These are phyloP conservation scores for Sebastes matsubarae DNA, from an alignment of 2,797 vertebrate genomes.

Conservation along the genomic window DNA sequence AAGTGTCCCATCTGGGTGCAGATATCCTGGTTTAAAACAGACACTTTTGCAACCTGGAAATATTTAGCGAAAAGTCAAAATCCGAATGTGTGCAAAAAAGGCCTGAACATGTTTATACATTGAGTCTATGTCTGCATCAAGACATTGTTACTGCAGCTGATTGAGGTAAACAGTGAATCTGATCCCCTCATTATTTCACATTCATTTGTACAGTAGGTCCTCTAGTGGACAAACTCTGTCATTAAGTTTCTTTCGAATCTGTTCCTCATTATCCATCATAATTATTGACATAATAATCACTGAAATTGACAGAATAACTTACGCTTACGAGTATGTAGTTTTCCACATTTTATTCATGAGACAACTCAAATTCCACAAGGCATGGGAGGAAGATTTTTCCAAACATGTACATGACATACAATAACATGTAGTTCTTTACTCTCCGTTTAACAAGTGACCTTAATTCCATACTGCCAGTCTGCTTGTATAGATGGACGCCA, in stretches of 20 bases:
- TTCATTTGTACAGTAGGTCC: slow-evolving; percentile 48
- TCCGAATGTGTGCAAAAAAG: not conserved
- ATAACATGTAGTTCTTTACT: not conserved
- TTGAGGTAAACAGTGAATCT: not conserved
- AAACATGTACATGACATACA: no score
- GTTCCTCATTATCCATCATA: not conserved
- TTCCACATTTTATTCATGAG: slow-evolving; percentile 16
- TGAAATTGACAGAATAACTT: not conserved
- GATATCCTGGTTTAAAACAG: not conserved
- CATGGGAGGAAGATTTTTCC: not conserved
- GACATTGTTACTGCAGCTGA: not conserved
- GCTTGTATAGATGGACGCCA: not conserved
- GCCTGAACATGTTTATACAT: not conserved
- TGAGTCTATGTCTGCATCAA: not conserved
- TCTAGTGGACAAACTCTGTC: slow-evolving; percentile 56
- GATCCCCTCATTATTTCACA: not conserved
- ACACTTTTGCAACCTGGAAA: not conserved
- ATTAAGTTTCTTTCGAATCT: not conserved
- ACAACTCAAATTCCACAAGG: not conserved
- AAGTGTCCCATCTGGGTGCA: not conserved
- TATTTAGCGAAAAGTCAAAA: not conserved
- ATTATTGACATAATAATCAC: not conserved
- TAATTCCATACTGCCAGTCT: not conserved
- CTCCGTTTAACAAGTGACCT: not conserved
- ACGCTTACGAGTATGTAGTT: not conserved